Percentiles rank a stretch among this genome's conserved stretches.
These are phyloP conservation scores for Thalassophryne amazonica DNA, from an alignment of 2,797 vertebrate genomes.

Conservation along the genomic window DNA sequence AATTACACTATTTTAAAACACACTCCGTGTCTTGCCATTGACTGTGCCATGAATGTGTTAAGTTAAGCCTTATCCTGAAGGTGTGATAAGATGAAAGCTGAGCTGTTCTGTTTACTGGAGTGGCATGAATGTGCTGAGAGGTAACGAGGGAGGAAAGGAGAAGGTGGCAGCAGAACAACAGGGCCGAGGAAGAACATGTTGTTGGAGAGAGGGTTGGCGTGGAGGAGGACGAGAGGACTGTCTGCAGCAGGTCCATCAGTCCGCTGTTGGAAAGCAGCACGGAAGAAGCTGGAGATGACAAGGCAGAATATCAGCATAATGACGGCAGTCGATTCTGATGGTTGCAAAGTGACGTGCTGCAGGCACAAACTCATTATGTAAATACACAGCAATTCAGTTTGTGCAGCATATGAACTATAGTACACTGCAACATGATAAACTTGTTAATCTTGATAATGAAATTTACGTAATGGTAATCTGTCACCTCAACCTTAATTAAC, in stretches of 20 bases:
- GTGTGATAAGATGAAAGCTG: constrained; percentile 39
- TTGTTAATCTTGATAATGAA: background rate
- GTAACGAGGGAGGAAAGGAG: constrained; percentile 84
- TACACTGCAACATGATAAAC: background rate
- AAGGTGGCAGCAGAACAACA: constrained; percentile 85
- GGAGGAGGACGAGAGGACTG: constrained; percentile 70
- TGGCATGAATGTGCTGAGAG: constrained; percentile 79
- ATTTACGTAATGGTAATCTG: too few species aligned
- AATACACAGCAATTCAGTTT: background rate
- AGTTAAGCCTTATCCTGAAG: constrained; percentile 22
- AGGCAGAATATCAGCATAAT: constrained; percentile 28
- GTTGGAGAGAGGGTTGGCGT: constrained; percentile 33
- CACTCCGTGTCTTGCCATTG: constrained; percentile 30
- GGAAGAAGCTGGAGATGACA: constrained; percentile 79
- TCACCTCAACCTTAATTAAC: too few species aligned
- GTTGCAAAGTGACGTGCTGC: constrained; percentile 6
- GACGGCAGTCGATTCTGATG: constrained; percentile 17
- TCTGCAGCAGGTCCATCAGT: constrained; percentile 87
- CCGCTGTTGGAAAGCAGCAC: constrained; percentile 85
- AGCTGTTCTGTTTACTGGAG: constrained; percentile 80
- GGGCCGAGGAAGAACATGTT: constrained; percentile 44
- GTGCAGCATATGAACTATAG: background rate
- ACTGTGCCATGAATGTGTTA: background rate
- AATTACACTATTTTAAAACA: background rate
- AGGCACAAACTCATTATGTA: background rate